Conservation (phyloP, 2,888 invertebrate species). For the Phortica okadai region DNA sequence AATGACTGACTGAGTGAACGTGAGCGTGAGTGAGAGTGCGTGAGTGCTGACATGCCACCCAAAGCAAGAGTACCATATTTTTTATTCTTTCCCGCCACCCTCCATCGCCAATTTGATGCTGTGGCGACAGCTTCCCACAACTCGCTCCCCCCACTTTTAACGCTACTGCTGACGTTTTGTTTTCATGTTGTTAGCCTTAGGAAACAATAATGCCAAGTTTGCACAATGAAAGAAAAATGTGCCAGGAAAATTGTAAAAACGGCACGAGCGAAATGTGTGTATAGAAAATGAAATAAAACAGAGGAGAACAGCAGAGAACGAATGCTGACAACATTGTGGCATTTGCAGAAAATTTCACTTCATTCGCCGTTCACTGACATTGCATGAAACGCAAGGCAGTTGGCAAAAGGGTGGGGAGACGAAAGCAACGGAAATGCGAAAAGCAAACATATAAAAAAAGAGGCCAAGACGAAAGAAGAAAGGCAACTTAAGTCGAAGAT, state of each 20-base stretch:
- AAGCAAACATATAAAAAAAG: neutral
- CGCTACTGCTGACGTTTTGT: conserved; percentile 62
- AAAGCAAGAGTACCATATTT: neutral
- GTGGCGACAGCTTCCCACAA: neutral
- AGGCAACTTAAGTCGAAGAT: conserved; percentile 23
- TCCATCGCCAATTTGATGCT: neutral
- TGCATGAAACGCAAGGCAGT: conserved; percentile 39
- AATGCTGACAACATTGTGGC: conserved; percentile 63
- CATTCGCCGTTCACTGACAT: conserved; percentile 13
- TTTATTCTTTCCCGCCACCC: neutral
- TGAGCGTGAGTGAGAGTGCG: no score
- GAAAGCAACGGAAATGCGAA: neutral
- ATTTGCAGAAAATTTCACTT: conserved; percentile 58
- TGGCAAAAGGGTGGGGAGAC: neutral
- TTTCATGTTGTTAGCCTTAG: conserved; percentile 65
- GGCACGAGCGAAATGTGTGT: no score
- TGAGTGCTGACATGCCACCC: neutral
- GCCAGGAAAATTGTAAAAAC: conserved; percentile 37
- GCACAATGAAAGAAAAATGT: conserved; percentile 61
- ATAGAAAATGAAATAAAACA: no score
- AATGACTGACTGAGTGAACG: no score
- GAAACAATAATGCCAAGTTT: conserved; percentile 73
- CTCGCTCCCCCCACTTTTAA: neutral
- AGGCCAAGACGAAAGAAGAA: neutral
- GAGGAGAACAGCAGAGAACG: no score